A percentile compares a stretch with the other conserved stretches of the same genome.
Conservation (phyloP, 1,140 invertebrate genomes). For the Drosophila teissieri region DNA sequence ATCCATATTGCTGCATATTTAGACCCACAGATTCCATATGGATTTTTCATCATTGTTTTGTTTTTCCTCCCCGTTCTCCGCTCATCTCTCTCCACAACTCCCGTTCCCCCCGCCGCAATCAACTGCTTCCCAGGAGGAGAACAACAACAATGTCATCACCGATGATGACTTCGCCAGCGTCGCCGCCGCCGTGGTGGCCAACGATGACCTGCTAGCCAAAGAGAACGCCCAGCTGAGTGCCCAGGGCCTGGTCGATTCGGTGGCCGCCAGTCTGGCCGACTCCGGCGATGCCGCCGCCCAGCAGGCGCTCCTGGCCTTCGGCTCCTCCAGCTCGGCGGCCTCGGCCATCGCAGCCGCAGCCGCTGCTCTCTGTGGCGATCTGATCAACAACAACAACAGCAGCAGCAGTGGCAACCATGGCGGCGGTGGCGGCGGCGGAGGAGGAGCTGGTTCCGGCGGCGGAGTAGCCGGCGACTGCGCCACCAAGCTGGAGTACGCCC, state of each 20-base stretch:
- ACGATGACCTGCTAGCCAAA: slow-evolving; percentile 70
- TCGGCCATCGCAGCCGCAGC: slow-evolving; percentile 46
- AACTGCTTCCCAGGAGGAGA: slow-evolving; percentile 75
- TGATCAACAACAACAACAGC: slow-evolving; percentile 64
- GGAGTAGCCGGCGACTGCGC: slow-evolving; percentile 29
- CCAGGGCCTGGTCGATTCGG: slow-evolving; percentile 65
- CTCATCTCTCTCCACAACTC: slow-evolving; percentile 2
- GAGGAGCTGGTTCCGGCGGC: slow-evolving; percentile 16
- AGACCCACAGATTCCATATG: neutral
- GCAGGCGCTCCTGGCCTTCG: slow-evolving; percentile 43
- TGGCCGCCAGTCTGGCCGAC: slow-evolving; percentile 63
- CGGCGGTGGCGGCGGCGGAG: slow-evolving; percentile 27
- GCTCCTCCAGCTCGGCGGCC: slow-evolving; percentile 50
- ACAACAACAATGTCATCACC: slow-evolving; percentile 76
- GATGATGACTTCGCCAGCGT: slow-evolving; percentile 71
- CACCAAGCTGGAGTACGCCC: slow-evolving; percentile 50
- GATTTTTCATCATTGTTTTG: slow-evolving; percentile 51
- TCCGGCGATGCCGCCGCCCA: slow-evolving; percentile 5
- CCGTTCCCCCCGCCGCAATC: slow-evolving; percentile 19
- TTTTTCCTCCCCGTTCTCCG: slow-evolving; percentile 17
- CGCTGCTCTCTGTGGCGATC: slow-evolving; percentile 58
- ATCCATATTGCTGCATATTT: slow-evolving; percentile 15
- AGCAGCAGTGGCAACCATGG: slow-evolving; percentile 64
- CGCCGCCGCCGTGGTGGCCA: slow-evolving; percentile 62
- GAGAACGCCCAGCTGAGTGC: slow-evolving; percentile 69